These are phyloP conservation scores for Drosophila pectinifera DNA, from an alignment of 1,140 invertebrate genomes.

Conservation along the genomic window DNA sequence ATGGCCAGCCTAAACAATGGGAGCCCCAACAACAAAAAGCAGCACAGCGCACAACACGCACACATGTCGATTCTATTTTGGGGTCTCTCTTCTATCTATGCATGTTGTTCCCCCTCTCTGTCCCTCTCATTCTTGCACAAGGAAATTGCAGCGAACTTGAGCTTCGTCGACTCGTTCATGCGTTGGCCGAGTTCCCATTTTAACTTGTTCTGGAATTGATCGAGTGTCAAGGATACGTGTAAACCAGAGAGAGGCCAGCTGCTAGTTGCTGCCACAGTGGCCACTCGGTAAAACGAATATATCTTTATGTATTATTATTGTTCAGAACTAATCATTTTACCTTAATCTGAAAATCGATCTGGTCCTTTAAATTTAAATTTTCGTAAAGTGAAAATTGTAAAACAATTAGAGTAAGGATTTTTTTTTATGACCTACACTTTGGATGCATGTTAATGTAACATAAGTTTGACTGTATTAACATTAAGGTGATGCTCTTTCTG, in stretches of 20 bases:
- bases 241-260: slow-evolving; percentile 8
- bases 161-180: slow-evolving; percentile 34
- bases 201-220: slow-evolving; percentile 34
- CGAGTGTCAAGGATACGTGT: slow-evolving; percentile 36
- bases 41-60: slow-evolving; percentile 8
- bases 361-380: not conserved
- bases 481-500: slow-evolving; percentile 19
- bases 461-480: slow-evolving; percentile 53
- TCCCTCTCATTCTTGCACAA: slow-evolving; percentile 32
- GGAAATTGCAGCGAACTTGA: slow-evolving; percentile 61
- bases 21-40: slow-evolving; percentile 20
- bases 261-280: slow-evolving; percentile 4
- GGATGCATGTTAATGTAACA: not conserved
- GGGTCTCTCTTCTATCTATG: slow-evolving; percentile 21
- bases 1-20: slow-evolving; percentile 74
- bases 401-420: too few relatives aligned
- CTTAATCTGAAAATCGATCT: not conserved
- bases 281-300: not conserved
- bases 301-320: not conserved
- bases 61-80: slow-evolving; percentile 19
- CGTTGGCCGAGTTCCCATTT: slow-evolving; percentile 22
- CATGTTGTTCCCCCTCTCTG: slow-evolving; percentile 4
- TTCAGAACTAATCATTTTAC: too few relatives aligned
- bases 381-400: too few relatives aligned
- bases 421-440: not conserved